phyloP scores from a whole-genome alignment of 2,113 vertebrate species.

The Sphaerodactylus townsendi region DNA sequence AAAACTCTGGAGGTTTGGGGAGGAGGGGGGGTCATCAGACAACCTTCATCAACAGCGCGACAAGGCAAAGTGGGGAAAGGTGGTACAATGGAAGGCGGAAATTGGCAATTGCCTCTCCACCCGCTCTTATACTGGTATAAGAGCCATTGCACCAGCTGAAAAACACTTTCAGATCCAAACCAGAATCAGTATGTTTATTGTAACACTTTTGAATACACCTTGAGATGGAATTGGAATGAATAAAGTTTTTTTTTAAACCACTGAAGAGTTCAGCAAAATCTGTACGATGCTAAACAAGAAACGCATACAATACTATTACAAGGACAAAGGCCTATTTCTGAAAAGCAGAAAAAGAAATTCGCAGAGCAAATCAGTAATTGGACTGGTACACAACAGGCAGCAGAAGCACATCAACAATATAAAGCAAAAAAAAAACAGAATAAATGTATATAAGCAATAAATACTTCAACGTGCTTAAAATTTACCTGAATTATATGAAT shows the following conservation, averaged over 20 bases:
- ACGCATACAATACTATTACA: constrained; percentile 34
- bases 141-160: no score
- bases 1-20: no score
- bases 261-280: constrained; percentile 15
- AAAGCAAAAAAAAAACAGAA: constrained; percentile 48
- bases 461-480: constrained; percentile 71
- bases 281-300: constrained; percentile 30
- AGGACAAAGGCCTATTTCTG: constrained; percentile 30
- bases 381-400: constrained; percentile 59
- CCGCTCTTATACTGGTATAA: no score
- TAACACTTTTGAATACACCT: constrained; percentile 35
- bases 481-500: constrained; percentile 96
- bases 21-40: no score
- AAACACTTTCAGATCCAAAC: no score
- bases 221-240: constrained; percentile 49
- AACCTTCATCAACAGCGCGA: no score
- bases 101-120: no score
- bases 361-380: constrained; percentile 49
- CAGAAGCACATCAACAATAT: constrained; percentile 67
- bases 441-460: constrained; percentile 65
- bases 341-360: constrained; percentile 59
- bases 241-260: neutral
- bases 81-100: no score
- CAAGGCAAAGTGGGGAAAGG: no score
- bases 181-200: constrained; percentile 21